Conservation (phyloP, 2,797 vertebrate species). For the Basileuterus tristriatus region DNA sequence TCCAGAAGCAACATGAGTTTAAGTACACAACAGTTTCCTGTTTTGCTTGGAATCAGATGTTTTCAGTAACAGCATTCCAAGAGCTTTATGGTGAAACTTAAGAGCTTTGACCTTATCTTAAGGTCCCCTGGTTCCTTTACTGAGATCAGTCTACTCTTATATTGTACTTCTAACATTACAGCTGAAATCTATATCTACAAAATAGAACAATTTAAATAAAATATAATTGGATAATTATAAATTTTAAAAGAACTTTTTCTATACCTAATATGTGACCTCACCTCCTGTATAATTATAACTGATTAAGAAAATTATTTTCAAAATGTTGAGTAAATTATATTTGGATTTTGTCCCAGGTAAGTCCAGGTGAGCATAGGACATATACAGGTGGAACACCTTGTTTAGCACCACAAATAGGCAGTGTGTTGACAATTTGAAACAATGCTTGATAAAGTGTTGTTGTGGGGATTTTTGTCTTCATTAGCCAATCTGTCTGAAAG, state of each 20-base stretch:
- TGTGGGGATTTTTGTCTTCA: background rate
- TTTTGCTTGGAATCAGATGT: background rate
- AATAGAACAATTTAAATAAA: background rate
- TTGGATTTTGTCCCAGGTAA: background rate
- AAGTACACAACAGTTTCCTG: background rate
- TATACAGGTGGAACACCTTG: background rate
- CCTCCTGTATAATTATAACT: background rate
- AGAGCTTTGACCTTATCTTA: background rate
- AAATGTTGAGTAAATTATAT: background rate
- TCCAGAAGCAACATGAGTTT: background rate
- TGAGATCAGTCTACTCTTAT: background rate
- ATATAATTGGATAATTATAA: background rate
- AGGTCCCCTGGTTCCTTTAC: background rate
- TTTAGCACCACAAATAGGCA: background rate
- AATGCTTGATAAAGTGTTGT: background rate
- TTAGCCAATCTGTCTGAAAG: background rate
- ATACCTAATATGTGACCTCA: background rate
- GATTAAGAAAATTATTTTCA: background rate
- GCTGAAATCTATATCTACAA: background rate
- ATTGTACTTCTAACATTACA: background rate
- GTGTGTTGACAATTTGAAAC: accelerated
- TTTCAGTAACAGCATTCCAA: background rate
- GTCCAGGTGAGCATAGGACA: background rate
- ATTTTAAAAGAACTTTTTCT: background rate
- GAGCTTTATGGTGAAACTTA: background rate